Base-by-base conservation (phyloP, 35 echinoderm and acorn worm species). In the Apostichopus parvimensis region DNA sequence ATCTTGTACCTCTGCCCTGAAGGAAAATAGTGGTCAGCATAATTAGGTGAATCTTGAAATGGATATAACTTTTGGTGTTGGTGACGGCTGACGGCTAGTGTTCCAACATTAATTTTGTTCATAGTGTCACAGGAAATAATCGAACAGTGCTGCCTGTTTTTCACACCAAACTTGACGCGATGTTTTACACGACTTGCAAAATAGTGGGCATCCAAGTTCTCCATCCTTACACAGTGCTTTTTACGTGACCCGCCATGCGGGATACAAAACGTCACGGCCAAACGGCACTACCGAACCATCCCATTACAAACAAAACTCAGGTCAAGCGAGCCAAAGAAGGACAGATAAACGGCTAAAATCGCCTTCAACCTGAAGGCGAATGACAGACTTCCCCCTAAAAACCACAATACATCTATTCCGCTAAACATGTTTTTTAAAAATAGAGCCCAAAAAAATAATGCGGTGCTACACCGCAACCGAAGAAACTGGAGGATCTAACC, bases 21-120 rank as follows among this genome's bases (percentile, higher is more conserved):
- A 6, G 94, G 91, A 77, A 95, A 95, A 11, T 95, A 88, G 59
- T 93, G 95, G 54, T 96, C 95, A 6, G 65, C 34, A 53, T 91
- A 87, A 72, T 93, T 93, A 4, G 85, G 92, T 0, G 20, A 45
- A 60, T 96, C 92, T 9, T 91, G n/a, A 1, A 77, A 8, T 23
- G 77, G 73, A 88, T 92, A 93, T 0, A 92, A 5, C 13, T 62
- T n/a, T 54, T 57, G 77, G 20, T 90, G 77, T 26, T 89, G 89
- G 73, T 92, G 86, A 65, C 92, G 0, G 53, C 88, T 91, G 14
- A 94, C 90, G 11, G 92, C 95, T 8, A 92, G 68, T 1, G 72
- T 87, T 6, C 89, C 92, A 18, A 96, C 73, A 25, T 90, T 91
- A 6, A 92, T 18, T 92, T 96, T 96, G 26, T 94, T 83, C 87